These are phyloP conservation scores for Leptocoma aspasia DNA, from an alignment of 2,113 vertebrate genomes.

Conservation along the genomic window DNA sequence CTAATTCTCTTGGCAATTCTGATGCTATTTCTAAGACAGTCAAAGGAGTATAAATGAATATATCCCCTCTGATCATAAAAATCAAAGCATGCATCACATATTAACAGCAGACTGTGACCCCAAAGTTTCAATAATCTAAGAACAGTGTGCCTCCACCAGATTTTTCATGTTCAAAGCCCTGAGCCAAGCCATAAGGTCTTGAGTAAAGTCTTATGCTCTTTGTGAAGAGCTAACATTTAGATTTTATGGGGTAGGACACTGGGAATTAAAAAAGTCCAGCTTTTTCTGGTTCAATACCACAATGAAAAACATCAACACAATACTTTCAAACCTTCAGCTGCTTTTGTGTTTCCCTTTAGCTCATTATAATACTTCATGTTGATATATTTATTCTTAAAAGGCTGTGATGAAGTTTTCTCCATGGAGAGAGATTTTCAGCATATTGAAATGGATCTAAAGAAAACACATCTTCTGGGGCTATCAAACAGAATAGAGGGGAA, in stretches of 20 bases:
- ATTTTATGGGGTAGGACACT: not conserved
- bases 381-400: not conserved
- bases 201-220: not conserved
- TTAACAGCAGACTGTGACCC: not conserved
- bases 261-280: not conserved
- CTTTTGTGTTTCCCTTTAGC: not conserved
- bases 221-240: not conserved
- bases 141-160: not conserved
- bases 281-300: not conserved
- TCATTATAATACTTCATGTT: not conserved
- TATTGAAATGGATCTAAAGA: not conserved
- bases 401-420: not conserved
- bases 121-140: not conserved
- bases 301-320: not conserved
- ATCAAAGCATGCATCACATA: not conserved
- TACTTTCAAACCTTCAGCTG: not conserved
- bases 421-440: not conserved
- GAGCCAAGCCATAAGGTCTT: not conserved
- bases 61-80: slow-evolving; percentile 23
- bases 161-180: not conserved
- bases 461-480: not conserved
- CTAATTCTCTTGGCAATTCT: not conserved
- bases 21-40: slow-evolving; percentile 5
- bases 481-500: not conserved
- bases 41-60: not conserved